Percentiles rank a stretch among this genome's conserved stretches.
These are phyloP conservation scores for Leptoteleia sp. DNA, from an alignment of 1,140 invertebrate genomes.

Conservation along the genomic window DNA sequence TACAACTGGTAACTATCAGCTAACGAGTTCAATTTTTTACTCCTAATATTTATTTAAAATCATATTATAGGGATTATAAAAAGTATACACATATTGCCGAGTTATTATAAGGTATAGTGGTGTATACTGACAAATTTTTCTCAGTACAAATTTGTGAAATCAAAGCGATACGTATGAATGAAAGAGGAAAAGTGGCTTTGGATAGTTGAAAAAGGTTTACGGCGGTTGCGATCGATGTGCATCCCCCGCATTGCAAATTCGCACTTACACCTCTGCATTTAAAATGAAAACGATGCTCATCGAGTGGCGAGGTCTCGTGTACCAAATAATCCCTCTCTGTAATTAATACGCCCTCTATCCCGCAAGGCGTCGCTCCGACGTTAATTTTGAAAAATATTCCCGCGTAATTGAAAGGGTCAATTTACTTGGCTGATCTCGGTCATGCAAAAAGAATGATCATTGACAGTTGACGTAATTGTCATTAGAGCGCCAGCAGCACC, in stretches of 20 bases:
- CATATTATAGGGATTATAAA: no score
- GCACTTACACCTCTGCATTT: constrained; percentile 11
- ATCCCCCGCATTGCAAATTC: constrained; percentile 36
- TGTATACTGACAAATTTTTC: no score
- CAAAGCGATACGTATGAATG: constrained; percentile 10
- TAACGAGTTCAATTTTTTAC: no score
- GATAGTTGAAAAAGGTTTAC: constrained; percentile 35
- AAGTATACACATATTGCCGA: no score
- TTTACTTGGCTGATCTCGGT: constrained; percentile 18
- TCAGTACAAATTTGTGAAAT: no score
- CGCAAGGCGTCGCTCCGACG: constrained; percentile 19
- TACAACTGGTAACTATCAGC: no score
- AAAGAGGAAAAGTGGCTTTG: constrained; percentile 10
- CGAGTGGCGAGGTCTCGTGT: neutral
- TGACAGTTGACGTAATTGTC: constrained; percentile 46
- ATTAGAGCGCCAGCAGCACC: constrained; percentile 31
- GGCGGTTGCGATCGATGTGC: constrained; percentile 19
- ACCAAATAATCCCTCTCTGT: neutral
- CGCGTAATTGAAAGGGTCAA: constrained; percentile 44
- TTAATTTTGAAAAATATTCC: constrained; percentile 34
- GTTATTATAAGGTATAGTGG: no score
- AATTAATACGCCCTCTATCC: constrained; percentile 2
- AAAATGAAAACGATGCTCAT: constrained; percentile 9
- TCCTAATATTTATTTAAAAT: no score
- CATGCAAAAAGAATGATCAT: constrained; percentile 40